Evolutionary conservation across 2,888 invertebrate species (phyloP).

Genomic region (Ochlodes sylvanus): DNA sequence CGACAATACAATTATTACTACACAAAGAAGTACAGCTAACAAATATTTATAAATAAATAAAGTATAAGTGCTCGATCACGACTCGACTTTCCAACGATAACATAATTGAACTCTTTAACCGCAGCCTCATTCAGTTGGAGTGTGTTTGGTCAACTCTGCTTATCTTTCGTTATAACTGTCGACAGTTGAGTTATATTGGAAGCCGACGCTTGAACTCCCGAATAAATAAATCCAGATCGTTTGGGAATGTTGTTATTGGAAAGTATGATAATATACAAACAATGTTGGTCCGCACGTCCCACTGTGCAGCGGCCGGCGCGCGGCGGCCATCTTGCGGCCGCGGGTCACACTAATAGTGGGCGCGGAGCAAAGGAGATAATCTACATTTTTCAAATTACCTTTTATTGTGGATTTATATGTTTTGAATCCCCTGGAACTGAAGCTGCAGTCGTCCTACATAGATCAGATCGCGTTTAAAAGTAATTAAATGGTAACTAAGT

Average conservation of each 20-base stretch:
- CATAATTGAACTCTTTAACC: conserved; percentile 28
- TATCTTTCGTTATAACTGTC: conserved; percentile 26
- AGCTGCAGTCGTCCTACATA: no score
- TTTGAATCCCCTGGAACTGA: no score
- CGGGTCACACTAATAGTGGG: neutral
- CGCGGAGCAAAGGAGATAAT: neutral
- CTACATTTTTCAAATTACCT: neutral
- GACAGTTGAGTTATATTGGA: conserved; percentile 24
- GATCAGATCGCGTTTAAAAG: no score
- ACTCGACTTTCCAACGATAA: conserved; percentile 24
- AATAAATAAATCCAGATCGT: conserved; percentile 28
- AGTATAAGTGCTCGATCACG: conserved; percentile 27
- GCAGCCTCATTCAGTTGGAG: conserved; percentile 5
- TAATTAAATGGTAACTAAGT: no score
- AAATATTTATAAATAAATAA: conserved; percentile 23
- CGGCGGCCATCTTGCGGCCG: conserved; percentile 18
- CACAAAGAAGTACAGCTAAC: neutral
- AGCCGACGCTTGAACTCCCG: conserved; percentile 15
- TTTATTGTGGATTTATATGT: no score
- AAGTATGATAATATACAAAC: conserved; percentile 34
- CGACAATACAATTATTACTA: conserved; percentile 5
- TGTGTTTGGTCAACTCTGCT: conserved; percentile 17
- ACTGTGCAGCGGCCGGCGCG: conserved; percentile 30
- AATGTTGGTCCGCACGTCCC: conserved; percentile 23
- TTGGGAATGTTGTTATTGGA: conserved; percentile 30